These are phyloP conservation scores for Dynastes tityus DNA, from an alignment of 2,888 invertebrate species.

Conservation along the genomic window DNA sequence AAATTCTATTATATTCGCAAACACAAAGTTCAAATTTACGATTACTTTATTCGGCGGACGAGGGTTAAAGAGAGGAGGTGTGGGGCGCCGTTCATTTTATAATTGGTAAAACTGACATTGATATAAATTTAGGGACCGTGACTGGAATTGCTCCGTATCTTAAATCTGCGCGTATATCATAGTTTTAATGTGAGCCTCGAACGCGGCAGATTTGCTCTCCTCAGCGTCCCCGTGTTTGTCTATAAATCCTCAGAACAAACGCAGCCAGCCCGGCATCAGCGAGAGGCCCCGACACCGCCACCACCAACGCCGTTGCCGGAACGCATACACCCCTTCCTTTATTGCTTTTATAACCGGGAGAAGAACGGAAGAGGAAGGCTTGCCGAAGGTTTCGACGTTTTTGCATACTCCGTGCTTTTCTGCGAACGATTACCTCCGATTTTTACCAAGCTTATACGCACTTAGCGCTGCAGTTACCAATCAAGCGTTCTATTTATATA, in stretches of 20 bases:
- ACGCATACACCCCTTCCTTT: slow-evolving; percentile 62
- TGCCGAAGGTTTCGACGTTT: slow-evolving; percentile 33
- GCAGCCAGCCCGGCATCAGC: slow-evolving; percentile 60
- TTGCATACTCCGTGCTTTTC: slow-evolving; percentile 20
- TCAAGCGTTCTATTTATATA: not conserved
- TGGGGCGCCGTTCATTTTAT: slow-evolving; percentile 67
- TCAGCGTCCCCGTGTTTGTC: slow-evolving; percentile 68
- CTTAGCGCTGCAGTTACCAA: not conserved
- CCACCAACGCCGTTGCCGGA: slow-evolving; percentile 44
- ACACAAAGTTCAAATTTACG: slow-evolving; percentile 70
- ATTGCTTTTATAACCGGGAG: slow-evolving; percentile 62
- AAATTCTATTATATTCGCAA: slow-evolving; percentile 69
- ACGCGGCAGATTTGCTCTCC: slow-evolving; percentile 68
- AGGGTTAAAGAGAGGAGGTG: slow-evolving; percentile 10
- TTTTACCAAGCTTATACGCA: slow-evolving; percentile 9
- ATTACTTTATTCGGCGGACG: slow-evolving; percentile 61
- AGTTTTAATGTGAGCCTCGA: slow-evolving; percentile 70
- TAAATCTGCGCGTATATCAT: slow-evolving; percentile 71
- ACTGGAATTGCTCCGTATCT: slow-evolving; percentile 71
- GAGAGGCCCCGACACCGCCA: slow-evolving; percentile 37
- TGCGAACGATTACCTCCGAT: slow-evolving; percentile 26
- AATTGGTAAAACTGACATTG: slow-evolving; percentile 71
- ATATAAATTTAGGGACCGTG: slow-evolving; percentile 71
- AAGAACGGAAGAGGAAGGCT: slow-evolving; percentile 42
- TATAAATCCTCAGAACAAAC: slow-evolving; percentile 70